Conservation (phyloP, 2,113 vertebrate genomes). For the Corydoras maculifer region DNA sequence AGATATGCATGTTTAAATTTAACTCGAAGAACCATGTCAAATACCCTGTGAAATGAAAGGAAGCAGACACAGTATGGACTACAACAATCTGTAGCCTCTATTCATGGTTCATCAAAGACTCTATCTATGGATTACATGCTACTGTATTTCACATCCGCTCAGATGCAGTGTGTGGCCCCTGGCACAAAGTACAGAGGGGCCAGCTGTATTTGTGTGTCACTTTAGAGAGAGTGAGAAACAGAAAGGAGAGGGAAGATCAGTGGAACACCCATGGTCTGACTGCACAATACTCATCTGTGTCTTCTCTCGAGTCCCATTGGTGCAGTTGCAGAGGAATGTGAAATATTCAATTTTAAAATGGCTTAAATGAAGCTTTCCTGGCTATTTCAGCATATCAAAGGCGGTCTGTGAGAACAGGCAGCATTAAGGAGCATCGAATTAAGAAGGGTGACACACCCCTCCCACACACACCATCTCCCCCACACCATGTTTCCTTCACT, state of each 20-base stretch:
- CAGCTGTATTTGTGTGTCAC: constrained; percentile 43
- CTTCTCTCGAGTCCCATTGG: constrained; percentile 47
- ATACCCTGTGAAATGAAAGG: neutral
- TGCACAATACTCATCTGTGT: constrained; percentile 48
- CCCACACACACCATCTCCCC: constrained; percentile 9
- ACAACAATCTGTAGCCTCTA: constrained; percentile 31
- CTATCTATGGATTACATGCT: constrained; percentile 34
- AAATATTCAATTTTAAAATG: constrained; percentile 56
- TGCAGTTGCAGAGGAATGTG: constrained; percentile 53
- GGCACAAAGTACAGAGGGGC: constrained; percentile 38
- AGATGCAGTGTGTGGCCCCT: constrained; percentile 37
- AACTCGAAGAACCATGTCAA: constrained; percentile 8
- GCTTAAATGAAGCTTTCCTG: constrained; percentile 49
- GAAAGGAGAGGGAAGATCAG: constrained; percentile 33
- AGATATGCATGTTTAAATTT: constrained; percentile 31
- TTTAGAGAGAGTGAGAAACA: constrained; percentile 38
- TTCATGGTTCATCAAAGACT: constrained; percentile 35
- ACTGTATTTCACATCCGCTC: constrained; percentile 43
- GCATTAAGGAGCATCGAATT: constrained; percentile 56
- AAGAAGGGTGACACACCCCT: constrained; percentile 28
- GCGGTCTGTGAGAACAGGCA: constrained; percentile 44
- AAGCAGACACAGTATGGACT: constrained; percentile 19
- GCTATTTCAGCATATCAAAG: constrained; percentile 58
- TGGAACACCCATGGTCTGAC: constrained; percentile 42
- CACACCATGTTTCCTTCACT: constrained; percentile 5